Conservation (phyloP, 2,888 invertebrate genomes). For the Rugalucina vietnamica region DNA sequence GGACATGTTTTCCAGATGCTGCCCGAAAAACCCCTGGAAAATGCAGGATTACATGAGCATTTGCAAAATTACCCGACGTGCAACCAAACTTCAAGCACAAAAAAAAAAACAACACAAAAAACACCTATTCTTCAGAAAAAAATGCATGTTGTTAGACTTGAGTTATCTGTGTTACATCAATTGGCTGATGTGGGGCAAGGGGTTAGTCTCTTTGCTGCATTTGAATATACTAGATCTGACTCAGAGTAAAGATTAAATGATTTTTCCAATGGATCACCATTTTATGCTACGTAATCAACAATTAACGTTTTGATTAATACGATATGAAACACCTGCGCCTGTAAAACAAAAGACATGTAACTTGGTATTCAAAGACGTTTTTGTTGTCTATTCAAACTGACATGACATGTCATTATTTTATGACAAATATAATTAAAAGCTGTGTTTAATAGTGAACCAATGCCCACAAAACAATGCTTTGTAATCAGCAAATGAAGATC, state of each 20-base stretch:
- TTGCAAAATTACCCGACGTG: too few species aligned
- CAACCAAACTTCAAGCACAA: too few species aligned
- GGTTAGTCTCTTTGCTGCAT: too few species aligned
- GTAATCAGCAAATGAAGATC: not conserved
- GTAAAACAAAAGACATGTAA: not conserved
- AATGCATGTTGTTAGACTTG: too few species aligned
- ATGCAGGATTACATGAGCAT: too few species aligned
- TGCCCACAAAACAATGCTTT: not conserved
- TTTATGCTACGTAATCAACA: not conserved
- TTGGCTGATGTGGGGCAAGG: too few species aligned
- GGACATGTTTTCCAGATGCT: too few species aligned
- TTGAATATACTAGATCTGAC: too few species aligned
- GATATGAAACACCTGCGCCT: slow-evolving; percentile 1
- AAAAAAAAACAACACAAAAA: too few species aligned
- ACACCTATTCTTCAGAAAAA: too few species aligned
- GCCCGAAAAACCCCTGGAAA: too few species aligned
- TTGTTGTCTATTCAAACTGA: not conserved
- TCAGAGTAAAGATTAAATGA: not conserved
- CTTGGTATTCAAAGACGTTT: not conserved
- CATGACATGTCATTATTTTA: not conserved
- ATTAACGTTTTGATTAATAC: not conserved
- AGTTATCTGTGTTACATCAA: too few species aligned
- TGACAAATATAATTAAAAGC: not conserved
- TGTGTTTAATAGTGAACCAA: not conserved
- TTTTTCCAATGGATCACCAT: not conserved